These are phyloP conservation scores for Paramuricea clavata DNA, from an alignment of 92 coral and sea anemone species.

Conservation along the genomic window DNA sequence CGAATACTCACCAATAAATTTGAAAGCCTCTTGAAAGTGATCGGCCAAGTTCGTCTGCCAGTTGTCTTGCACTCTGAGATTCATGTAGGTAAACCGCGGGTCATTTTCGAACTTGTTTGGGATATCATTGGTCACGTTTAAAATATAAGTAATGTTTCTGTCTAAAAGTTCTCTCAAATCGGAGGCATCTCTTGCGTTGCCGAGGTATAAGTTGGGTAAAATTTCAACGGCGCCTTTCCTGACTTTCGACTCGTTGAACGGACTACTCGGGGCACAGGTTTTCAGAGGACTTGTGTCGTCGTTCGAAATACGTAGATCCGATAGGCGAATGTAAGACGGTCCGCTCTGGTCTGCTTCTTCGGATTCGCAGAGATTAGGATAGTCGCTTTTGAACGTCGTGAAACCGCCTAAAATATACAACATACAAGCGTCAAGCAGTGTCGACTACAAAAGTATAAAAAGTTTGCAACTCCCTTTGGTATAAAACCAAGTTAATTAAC, in stretches of 20 bases:
- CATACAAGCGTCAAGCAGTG: conserved; percentile 18
- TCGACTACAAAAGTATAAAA: neutral
- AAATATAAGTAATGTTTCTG: conserved; percentile 81
- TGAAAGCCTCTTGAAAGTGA: conserved; percentile 95
- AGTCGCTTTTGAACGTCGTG: conserved; percentile 80
- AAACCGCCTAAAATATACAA: conserved; percentile 84
- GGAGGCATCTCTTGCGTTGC: conserved; percentile 93
- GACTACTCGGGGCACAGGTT: conserved; percentile 50
- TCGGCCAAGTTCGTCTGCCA: conserved; percentile 91
- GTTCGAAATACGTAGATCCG: conserved; percentile 62
- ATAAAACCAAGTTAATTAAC: neutral
- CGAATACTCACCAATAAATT: conserved; percentile 89
- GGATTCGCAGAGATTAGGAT: conserved; percentile 81
- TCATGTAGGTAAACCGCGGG: conserved; percentile 92
- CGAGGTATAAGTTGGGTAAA: conserved; percentile 88
- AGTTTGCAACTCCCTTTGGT: neutral
- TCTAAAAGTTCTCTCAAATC: conserved; percentile 83
- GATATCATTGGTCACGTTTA: conserved; percentile 93
- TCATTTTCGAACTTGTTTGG: conserved; percentile 96
- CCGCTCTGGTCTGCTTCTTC: conserved; percentile 81
- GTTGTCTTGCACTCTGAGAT: conserved; percentile 94
- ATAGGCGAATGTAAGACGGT: conserved; percentile 49
- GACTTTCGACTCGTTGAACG: conserved; percentile 65
- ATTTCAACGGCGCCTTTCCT: conserved; percentile 81
- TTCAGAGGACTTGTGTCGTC: conserved; percentile 49